Conservation (phyloP, 2,888 invertebrate genomes). For the Hydriomena furcata region DNA sequence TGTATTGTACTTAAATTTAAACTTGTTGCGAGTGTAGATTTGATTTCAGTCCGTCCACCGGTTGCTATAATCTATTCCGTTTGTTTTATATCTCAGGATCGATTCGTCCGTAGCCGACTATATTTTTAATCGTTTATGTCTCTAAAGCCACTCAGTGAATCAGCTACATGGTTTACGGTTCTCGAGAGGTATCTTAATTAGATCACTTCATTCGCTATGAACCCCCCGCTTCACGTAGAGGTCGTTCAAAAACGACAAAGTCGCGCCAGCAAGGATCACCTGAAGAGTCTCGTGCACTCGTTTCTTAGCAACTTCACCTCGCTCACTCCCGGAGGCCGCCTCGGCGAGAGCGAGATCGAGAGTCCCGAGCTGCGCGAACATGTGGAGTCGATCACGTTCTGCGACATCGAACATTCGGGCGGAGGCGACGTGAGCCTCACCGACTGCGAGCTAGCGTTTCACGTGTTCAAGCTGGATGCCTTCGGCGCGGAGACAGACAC, state of each 20-base stretch:
- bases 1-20: too few relatives aligned
- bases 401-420: constrained; percentile 59
- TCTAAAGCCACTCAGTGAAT: too few relatives aligned
- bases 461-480: constrained; percentile 60
- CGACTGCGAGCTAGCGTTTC: constrained; percentile 53
- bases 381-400: constrained; percentile 61
- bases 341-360: constrained; percentile 51
- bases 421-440: constrained; percentile 34
- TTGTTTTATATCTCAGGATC: too few relatives aligned
- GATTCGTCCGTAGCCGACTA: too few relatives aligned
- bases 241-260: constrained; percentile 65
- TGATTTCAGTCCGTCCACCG: too few relatives aligned
- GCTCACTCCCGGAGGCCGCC: constrained; percentile 57
- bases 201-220: constrained; percentile 49
- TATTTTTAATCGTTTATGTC: too few relatives aligned
- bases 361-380: constrained; percentile 56
- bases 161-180: too few relatives aligned
- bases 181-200: too few relatives aligned
- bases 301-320: constrained; percentile 56
- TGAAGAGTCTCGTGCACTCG: constrained; percentile 56
- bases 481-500: constrained; percentile 65
- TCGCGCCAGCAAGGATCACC: constrained; percentile 50
- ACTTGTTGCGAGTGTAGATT: too few relatives aligned
- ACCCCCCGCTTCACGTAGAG: constrained; percentile 63
- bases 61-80: too few relatives aligned